phyloP scores from a whole-genome alignment of 2,797 vertebrate genomes.

The Botia kubotai region DNA sequence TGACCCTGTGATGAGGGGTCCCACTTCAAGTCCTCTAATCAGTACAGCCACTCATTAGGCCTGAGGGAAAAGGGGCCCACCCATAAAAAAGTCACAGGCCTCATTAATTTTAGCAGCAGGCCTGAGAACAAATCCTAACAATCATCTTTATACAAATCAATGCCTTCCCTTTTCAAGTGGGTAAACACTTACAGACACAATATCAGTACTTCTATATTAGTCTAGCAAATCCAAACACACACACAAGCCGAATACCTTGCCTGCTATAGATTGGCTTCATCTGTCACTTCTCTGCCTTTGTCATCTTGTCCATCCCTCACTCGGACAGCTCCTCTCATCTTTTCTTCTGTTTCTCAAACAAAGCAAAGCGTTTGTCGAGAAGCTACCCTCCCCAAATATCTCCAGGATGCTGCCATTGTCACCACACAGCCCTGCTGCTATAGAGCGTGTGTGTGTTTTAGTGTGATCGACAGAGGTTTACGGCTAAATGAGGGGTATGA shows the following conservation, averaged over 20 bases:
- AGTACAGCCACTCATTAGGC: background rate
- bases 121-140: conserved; percentile 3
- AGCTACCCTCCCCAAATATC: conserved; percentile 30
- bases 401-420: conserved; percentile 37
- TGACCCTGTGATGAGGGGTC: background rate
- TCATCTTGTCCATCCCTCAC: background rate
- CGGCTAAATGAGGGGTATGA: conserved; percentile 40
- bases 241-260: background rate
- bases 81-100: background rate
- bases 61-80: background rate
- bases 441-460: conserved; percentile 7
- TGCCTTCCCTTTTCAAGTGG: conserved; percentile 2
- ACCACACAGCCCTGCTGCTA: conserved; percentile 20
- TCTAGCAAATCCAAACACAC: background rate
- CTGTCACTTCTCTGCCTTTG: background rate
- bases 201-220: background rate
- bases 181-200: conserved; percentile 19
- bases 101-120: background rate
- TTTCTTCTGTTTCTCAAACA: conserved; percentile 10
- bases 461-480: conserved; percentile 51
- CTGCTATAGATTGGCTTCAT: background rate
- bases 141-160: conserved; percentile 7
- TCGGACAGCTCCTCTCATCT: background rate
- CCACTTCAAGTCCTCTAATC: background rate
- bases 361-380: conserved; percentile 17